Evolutionary conservation across 2,888 invertebrate species (phyloP).

Genomic region (Melitaea athalia): DNA sequence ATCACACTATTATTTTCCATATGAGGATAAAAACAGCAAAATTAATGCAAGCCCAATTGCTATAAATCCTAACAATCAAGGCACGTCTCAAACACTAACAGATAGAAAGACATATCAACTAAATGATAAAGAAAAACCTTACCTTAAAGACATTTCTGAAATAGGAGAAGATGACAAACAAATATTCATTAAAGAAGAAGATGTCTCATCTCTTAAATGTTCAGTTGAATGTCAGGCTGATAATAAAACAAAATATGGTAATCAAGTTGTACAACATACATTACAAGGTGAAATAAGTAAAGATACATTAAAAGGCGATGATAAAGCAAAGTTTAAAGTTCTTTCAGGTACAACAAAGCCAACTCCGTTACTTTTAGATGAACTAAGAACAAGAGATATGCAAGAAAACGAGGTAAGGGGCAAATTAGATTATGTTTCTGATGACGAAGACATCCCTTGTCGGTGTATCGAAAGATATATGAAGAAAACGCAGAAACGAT

Average conservation of each 20-base stretch:
- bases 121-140: background rate
- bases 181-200: background rate
- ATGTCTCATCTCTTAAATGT: constrained; percentile 12
- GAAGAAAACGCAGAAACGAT: constrained; percentile 25
- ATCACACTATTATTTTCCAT: too few species aligned
- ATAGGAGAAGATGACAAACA: background rate
- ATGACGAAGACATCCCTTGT: constrained; percentile 37
- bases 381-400: constrained; percentile 11
- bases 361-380: background rate
- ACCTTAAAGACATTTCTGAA: background rate
- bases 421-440: constrained; percentile 14
- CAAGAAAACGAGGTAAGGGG: constrained; percentile 12
- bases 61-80: background rate
- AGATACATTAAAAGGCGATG: constrained; percentile 10
- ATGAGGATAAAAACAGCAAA: background rate
- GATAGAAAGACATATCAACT: background rate
- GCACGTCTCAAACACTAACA: background rate
- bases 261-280: background rate
- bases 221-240: constrained; percentile 31
- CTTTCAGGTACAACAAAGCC: background rate
- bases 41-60: background rate
- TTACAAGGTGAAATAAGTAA: constrained; percentile 3
- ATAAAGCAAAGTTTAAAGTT: background rate
- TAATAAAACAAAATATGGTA: background rate
- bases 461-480: constrained; percentile 38